phyloP scores from a whole-genome alignment of 2,113 vertebrate species.

The Tupaia tana region DNA sequence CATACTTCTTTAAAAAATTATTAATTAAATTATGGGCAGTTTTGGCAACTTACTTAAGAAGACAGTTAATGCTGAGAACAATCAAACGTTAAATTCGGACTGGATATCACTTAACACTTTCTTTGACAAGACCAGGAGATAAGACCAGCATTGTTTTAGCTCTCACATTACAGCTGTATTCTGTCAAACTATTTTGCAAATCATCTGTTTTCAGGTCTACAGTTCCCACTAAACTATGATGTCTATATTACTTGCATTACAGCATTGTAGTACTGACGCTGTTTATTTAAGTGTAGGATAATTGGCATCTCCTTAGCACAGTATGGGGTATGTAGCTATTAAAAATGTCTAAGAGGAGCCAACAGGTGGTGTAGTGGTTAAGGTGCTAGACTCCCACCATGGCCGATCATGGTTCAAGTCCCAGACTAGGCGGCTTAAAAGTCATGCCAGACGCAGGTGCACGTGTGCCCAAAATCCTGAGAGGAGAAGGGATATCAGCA shows the following conservation, averaged over 20 bases:
- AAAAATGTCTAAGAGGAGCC: background rate
- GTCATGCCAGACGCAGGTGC: no score
- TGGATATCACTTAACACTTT: background rate
- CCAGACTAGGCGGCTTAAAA: no score
- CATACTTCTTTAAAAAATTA: background rate
- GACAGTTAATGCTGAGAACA: conserved; percentile 1
- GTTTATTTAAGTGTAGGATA: background rate
- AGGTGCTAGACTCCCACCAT: no score
- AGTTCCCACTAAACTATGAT: background rate
- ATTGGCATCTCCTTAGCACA: background rate
- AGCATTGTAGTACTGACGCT: background rate
- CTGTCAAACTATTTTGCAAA: conserved; percentile 25
- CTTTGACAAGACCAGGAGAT: background rate
- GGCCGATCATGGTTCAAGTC: no score
- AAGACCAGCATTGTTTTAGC: background rate
- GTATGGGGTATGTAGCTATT: background rate
- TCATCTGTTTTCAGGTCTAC: background rate
- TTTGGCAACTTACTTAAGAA: conserved; percentile 35
- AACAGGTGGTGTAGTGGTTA: no score
- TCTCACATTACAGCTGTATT: background rate
- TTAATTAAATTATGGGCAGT: background rate
- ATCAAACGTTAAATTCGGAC: background rate
- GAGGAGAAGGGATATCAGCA: no score
- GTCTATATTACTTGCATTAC: background rate
- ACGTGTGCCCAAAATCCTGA: no score